These are phyloP conservation scores for Chesias legatella DNA, from an alignment of 2,888 invertebrate species.

Conservation along the genomic window DNA sequence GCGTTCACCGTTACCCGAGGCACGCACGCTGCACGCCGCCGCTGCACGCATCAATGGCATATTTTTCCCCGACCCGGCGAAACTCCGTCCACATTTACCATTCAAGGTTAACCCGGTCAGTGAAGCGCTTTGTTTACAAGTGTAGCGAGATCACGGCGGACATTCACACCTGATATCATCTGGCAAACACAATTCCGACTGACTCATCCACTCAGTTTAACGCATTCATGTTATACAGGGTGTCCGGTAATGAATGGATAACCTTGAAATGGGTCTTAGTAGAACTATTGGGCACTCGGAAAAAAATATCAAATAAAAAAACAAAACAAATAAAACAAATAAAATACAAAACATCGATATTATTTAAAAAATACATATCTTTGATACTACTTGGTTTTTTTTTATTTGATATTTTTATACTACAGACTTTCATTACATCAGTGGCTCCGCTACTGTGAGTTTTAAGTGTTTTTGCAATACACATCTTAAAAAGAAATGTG, in stretches of 20 bases:
- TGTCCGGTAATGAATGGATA: too few species aligned
- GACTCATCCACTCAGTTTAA: conserved; percentile 22
- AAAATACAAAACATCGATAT: too few species aligned
- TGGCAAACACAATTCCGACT: conserved; percentile 33
- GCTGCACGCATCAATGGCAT: conserved; percentile 77
- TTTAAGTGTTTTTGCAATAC: conserved; percentile 5
- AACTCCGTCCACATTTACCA: conserved; percentile 75
- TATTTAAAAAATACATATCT: too few species aligned
- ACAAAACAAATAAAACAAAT: too few species aligned
- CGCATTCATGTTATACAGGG: neutral
- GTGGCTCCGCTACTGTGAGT: neutral
- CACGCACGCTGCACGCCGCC: conserved; percentile 76
- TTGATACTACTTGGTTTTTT: too few species aligned
- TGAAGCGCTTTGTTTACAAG: conserved; percentile 70
- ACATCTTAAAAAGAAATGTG: conserved; percentile 2
- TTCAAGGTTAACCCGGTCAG: conserved; percentile 79
- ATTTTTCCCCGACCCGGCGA: conserved; percentile 73
- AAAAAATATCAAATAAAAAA: too few species aligned
- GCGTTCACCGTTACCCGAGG: conserved; percentile 71
- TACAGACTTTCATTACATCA: conserved; percentile 3
- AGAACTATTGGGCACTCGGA: too few species aligned
- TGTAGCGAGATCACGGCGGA: conserved; percentile 45
- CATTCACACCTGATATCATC: conserved; percentile 37
- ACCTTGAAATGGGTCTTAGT: too few species aligned
- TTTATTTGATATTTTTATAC: too few species aligned